Base-by-base conservation (phyloP, 2,888 invertebrate species). In the Stomorhina lunata region DNA sequence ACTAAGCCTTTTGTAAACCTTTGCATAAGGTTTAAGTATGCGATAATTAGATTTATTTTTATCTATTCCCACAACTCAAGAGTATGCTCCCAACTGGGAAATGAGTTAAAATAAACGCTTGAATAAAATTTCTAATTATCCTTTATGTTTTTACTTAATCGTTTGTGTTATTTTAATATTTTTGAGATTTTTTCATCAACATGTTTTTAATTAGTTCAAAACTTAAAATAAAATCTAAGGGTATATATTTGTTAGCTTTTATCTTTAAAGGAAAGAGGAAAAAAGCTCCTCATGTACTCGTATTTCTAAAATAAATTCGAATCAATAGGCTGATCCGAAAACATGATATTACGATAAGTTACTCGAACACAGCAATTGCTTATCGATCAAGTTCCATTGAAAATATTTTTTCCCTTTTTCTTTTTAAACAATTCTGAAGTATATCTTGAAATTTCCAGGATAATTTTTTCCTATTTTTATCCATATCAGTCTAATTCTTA, bases 121-220 rank as follows among this genome's bases (percentile, higher is more conserved):
- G 45, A 43, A 65, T 63, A 1, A 50, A 59, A 50, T 37, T 69
- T 63, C 25, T 73, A 73, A 68, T 73, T 75, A 73, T 45, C 5
- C 53, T 43, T 45, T 53, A 34, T 20, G 20, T 71, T 66, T 57
- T 22, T 34, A 37, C 43, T 17, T 29, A 40, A 27, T 32, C 15
- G 34, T 45, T 9, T 37, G 22, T 43, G 20, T 15, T 29, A 32
- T 69, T 40, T n/a, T n/a, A 29, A 32, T 59, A n/a, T 45, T 22
- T 15, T 48, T n/a, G n/a, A 12, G 20, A 25, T 40, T 37, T 63
- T 57, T 57, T 29, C 27, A 57, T 71, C 63, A 80, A 80, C 75
- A 80, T 76, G 65, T 76, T 73, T 75, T 80, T 63, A 76, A 75
- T 69, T 80, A 76, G 65, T 57, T 48, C 29, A 63, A 71, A 45